A percentile compares a stretch with the other conserved stretches of the same genome.
Conservation (phyloP, 2,797 vertebrate species). For the Enoplosus armatus region DNA sequence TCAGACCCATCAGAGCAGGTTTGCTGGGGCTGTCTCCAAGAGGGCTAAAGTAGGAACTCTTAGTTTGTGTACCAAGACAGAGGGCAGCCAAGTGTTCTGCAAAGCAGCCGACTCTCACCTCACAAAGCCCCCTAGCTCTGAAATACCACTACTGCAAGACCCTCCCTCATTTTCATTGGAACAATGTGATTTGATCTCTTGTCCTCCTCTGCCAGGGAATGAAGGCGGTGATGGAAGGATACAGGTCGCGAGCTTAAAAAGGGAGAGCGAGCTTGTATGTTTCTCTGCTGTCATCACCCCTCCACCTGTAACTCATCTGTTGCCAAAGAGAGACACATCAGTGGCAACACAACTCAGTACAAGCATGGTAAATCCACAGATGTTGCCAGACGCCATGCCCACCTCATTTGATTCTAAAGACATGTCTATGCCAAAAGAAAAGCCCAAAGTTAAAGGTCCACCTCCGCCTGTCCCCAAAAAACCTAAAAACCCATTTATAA, state of each 20-base stretch:
- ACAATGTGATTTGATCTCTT: constrained; percentile 40
- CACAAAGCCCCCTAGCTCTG: constrained; percentile 15
- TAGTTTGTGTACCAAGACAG: constrained; percentile 24
- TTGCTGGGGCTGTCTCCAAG: constrained; percentile 64
- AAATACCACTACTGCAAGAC: constrained; percentile 36
- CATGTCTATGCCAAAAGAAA: constrained; percentile 53
- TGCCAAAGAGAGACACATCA: constrained; percentile 56
- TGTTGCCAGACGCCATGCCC: not conserved
- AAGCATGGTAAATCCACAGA: constrained; percentile 19
- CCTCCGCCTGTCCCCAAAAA: constrained; percentile 87
- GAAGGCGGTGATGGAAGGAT: constrained; percentile 42
- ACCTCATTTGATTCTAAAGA: constrained; percentile 18
- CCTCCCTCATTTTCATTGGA: constrained; percentile 41
- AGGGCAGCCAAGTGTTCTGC: constrained; percentile 12
- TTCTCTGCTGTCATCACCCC: constrained; percentile 72
- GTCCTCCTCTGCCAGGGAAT: constrained; percentile 21
- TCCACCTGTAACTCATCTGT: constrained; percentile 62
- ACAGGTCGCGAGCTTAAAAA: constrained; percentile 55
- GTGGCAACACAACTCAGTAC: constrained; percentile 14
- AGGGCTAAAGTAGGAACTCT: constrained; percentile 50
- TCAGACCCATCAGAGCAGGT: constrained; percentile 41
- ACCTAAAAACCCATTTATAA: constrained; percentile 84
- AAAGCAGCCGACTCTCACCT: constrained; percentile 4
- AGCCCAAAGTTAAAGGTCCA: constrained; percentile 80
- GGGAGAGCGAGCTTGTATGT: constrained; percentile 68